Evolutionary conservation across 2,797 vertebrate species (phyloP).

Genomic region (Sparus aurata): DNA sequence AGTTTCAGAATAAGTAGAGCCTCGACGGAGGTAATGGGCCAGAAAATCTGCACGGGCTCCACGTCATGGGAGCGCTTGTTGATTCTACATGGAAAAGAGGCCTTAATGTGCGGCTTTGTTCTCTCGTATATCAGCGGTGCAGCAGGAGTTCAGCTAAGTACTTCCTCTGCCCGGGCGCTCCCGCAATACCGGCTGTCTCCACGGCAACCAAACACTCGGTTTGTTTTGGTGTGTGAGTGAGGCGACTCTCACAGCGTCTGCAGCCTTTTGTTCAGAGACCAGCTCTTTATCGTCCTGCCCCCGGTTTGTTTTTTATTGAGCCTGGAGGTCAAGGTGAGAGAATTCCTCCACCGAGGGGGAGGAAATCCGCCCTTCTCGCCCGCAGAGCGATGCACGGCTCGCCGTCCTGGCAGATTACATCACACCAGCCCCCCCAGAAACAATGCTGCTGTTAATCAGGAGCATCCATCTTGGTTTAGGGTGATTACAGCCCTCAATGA

Average conservation of each 20-base stretch:
- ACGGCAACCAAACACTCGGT: constrained; percentile 81
- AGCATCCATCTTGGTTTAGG: not conserved
- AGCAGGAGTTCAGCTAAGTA: constrained; percentile 70
- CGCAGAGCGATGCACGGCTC: constrained; percentile 7
- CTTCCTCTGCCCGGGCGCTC: constrained; percentile 66
- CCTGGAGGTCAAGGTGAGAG: constrained; percentile 55
- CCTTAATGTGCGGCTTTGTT: constrained; percentile 72
- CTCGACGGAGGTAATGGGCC: constrained; percentile 58
- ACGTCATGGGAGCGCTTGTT: constrained; percentile 55
- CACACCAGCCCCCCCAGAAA: not conserved
- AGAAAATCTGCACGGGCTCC: constrained; percentile 61
- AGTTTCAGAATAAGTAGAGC: constrained; percentile 60
- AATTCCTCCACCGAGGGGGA: constrained; percentile 32
- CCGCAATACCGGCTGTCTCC: constrained; percentile 70
- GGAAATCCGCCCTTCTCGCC: constrained; percentile 38
- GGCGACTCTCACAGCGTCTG: constrained; percentile 39
- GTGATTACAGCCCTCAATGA: constrained; percentile 9
- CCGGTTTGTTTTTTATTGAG: constrained; percentile 35
- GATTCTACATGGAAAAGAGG: constrained; percentile 61
- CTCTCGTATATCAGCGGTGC: constrained; percentile 66
- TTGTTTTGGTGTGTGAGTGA: constrained; percentile 80
- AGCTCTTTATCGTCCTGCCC: constrained; percentile 20
- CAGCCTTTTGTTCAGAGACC: constrained; percentile 64
- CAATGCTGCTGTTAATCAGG: constrained; percentile 23
- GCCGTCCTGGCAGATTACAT: constrained; percentile 31